Evolutionary conservation across 1,140 invertebrate species (phyloP), one percentile per base, ranked within the genome.

Genomic region (Eriosoma lanigerum): DNA sequence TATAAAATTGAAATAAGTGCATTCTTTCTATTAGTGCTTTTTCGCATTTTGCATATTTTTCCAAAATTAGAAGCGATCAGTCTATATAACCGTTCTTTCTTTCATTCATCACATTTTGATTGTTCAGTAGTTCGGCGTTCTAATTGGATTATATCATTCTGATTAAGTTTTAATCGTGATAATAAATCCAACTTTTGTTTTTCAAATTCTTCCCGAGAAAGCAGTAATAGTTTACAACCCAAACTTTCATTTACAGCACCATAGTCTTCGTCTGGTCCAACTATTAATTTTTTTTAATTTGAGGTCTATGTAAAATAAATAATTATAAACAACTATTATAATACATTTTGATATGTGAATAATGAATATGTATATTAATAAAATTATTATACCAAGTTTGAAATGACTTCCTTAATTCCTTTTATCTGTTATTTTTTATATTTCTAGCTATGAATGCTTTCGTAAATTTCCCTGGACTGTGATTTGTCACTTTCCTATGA

Each of bases 61-160:
- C 50, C 73, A 32, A 76, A 76, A 58, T 56, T 54, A 26, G 73
- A 76, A 29, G 73, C 52, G 13, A 54, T 76, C 8, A 54, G n/a
- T 44, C 73, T 26, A 19, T 32, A 32, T 38, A 10, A 24, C 15
- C 72, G 12, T 58, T 76, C 26, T 38, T 38, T 76, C 9, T 32
- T 26, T 54, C 73, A 76, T 38, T 58, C 29, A 10, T 54, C 48
- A 60, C 54, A 60, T 29, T 76, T 9, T 21, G 73, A 54, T 76
- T 76, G 73, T 13, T 52, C 52, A 32, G 12, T 29, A 4, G 73
- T 76, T 54, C 50, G 21, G 19, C 52, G 24, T 60, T 76, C 29
- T 32, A 76, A 66, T 44, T 44, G 17, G 21, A 13, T 13, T n/a
- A 66, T 66, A 44, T 66, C 29, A 44, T 44, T 3, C 1, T 44